Percentiles rank a stretch among this genome's conserved stretches.
Conservation (phyloP, 2,797 vertebrate genomes). For the Potorous gilbertii region DNA sequence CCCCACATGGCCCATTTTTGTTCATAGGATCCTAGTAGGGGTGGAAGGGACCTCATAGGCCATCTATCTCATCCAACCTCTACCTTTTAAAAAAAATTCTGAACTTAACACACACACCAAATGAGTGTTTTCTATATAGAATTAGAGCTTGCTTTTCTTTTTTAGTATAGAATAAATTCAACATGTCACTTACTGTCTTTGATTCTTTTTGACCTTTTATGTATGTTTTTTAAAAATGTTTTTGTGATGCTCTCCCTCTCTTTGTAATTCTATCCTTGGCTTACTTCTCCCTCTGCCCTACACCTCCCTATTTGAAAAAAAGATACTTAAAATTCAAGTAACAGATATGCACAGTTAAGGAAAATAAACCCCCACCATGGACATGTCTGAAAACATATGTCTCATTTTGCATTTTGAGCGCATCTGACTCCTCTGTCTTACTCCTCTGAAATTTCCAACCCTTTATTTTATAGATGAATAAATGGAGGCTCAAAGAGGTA, state of each 20-base stretch:
- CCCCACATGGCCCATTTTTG: not conserved
- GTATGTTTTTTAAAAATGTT: not conserved
- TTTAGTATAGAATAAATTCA: not conserved
- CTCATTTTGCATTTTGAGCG: not conserved
- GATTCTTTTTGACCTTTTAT: not conserved
- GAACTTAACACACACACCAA: not conserved
- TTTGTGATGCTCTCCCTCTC: rapidly evolving
- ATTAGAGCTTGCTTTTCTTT: not conserved
- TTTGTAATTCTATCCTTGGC: not conserved
- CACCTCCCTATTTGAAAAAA: not conserved
- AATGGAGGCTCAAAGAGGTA: not conserved
- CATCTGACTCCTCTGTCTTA: not conserved
- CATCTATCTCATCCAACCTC: not conserved
- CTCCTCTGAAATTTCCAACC: not conserved
- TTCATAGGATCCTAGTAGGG: not conserved
- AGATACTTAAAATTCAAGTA: not conserved
- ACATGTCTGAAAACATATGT: not conserved
- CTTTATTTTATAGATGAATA: not conserved
- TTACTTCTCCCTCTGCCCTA: not conserved
- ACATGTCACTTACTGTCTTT: not conserved
- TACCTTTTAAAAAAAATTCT: not conserved
- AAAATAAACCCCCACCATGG: not conserved
- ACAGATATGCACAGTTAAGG: not conserved
- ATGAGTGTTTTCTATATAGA: not conserved
- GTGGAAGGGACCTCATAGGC: not conserved